A percentile compares a stretch with the other conserved stretches of the same genome.
Conservation (phyloP, 2,888 invertebrate species). For the Apotomis capreana region DNA sequence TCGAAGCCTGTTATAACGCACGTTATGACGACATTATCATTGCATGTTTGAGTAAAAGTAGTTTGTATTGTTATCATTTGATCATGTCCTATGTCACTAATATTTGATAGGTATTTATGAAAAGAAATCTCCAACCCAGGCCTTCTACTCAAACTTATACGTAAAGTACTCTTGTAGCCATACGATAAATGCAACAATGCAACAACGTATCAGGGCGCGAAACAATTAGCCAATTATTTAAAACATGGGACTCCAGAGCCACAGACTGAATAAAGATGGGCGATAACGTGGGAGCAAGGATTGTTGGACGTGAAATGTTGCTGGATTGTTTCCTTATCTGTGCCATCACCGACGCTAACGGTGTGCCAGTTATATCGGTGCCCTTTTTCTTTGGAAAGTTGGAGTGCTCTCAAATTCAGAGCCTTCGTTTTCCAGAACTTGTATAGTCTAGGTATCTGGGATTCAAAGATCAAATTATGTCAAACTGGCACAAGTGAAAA, state of each 20-base stretch:
- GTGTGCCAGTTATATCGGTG: constrained; percentile 13
- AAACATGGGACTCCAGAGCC: constrained; percentile 32
- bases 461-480: no score
- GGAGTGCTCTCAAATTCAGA: background rate
- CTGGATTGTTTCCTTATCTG: constrained; percentile 41
- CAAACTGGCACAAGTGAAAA: no score
- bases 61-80: no score
- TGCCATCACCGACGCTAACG: constrained; percentile 36
- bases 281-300: constrained; percentile 41
- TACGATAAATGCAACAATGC: constrained; percentile 11
- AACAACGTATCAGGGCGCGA: constrained; percentile 22
- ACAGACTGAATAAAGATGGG: constrained; percentile 35
- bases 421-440: background rate
- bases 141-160: background rate
- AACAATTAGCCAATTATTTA: constrained; percentile 41
- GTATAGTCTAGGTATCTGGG: background rate
- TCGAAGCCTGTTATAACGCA: no score
- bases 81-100: no score
- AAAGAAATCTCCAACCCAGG: no score
- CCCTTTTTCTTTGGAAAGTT: constrained; percentile 22
- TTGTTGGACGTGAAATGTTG: constrained; percentile 39
- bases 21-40: no score
- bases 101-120: no score
- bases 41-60: no score
- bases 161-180: constrained; percentile 2